These are phyloP conservation scores for Dufourea novaeangliae DNA, from an alignment of 1,140 invertebrate species.

Conservation along the genomic window DNA sequence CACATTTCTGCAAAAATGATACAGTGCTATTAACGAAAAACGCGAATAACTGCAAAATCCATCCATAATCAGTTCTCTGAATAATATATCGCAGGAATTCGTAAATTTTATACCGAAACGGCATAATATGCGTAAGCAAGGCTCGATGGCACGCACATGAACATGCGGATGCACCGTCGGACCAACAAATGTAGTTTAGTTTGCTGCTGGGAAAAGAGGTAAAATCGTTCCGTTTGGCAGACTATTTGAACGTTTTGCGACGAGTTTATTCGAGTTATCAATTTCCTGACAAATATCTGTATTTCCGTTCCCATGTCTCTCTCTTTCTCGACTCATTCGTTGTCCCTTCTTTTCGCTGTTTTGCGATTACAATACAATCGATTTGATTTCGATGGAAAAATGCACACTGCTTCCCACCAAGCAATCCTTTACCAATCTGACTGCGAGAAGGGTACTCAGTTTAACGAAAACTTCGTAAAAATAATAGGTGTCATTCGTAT, in stretches of 20 bases:
- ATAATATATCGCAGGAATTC: conserved; percentile 5
- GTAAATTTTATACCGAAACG: conserved; percentile 28
- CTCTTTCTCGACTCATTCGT: conserved; percentile 18
- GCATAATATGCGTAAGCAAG: background rate
- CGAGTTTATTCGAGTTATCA: conserved; percentile 80
- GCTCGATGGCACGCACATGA: background rate
- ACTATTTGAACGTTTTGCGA: conserved; percentile 76
- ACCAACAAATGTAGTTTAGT: conserved; percentile 29
- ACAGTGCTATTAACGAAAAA: conserved; percentile 21
- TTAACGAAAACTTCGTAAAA: background rate
- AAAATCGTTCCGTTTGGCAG: conserved; percentile 64
- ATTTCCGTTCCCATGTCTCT: conserved; percentile 68
- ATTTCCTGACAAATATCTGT: conserved; percentile 81
- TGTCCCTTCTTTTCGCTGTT: conserved; percentile 9
- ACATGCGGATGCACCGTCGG: background rate
- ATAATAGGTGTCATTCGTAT: background rate
- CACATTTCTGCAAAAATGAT: background rate
- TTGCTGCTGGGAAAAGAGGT: conserved; percentile 56
- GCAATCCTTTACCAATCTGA: background rate
- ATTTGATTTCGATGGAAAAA: conserved; percentile 27
- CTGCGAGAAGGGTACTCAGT: background rate
- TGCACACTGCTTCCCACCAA: background rate
- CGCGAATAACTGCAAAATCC: conserved; percentile 21
- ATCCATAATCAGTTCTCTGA: conserved; percentile 17
- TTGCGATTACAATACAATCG: conserved; percentile 26